phyloP scores from a whole-genome alignment of 2,797 vertebrate genomes.

The Gorsachius magnificus region DNA sequence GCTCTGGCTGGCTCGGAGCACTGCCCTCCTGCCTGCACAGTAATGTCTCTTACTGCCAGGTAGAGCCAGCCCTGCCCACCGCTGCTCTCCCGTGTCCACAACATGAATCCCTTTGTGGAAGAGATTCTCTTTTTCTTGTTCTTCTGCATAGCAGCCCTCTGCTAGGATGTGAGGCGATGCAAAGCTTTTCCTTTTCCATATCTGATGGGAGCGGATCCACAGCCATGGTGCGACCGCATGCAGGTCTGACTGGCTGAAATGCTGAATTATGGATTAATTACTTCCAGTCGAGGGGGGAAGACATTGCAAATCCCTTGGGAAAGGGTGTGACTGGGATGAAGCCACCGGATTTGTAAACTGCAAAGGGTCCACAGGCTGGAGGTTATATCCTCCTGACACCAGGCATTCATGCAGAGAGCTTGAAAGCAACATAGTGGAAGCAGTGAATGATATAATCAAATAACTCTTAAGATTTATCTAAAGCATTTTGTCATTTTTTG shows the following conservation, averaged over 20 bases:
- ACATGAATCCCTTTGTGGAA: background rate
- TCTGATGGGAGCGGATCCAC: background rate
- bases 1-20: background rate
- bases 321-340: background rate
- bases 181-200: background rate
- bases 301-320: background rate
- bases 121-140: background rate
- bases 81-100: background rate
- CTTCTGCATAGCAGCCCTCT: background rate
- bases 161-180: background rate
- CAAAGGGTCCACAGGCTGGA: background rate
- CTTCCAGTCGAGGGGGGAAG: background rate
- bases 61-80: background rate
- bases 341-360: background rate
- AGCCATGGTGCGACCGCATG: fast-evolving
- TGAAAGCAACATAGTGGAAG: background rate
- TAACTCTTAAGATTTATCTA: background rate
- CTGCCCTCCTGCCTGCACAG: background rate
- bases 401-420: background rate
- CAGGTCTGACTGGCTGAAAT: background rate
- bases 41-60: background rate
- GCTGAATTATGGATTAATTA: background rate
- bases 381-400: background rate
- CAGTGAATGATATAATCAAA: background rate
- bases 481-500: background rate